Percentiles rank a stretch among this genome's conserved stretches.
Evolutionary conservation across 2,113 vertebrate genomes (phyloP).

Genomic region (Sapayoa aenigma): DNA sequence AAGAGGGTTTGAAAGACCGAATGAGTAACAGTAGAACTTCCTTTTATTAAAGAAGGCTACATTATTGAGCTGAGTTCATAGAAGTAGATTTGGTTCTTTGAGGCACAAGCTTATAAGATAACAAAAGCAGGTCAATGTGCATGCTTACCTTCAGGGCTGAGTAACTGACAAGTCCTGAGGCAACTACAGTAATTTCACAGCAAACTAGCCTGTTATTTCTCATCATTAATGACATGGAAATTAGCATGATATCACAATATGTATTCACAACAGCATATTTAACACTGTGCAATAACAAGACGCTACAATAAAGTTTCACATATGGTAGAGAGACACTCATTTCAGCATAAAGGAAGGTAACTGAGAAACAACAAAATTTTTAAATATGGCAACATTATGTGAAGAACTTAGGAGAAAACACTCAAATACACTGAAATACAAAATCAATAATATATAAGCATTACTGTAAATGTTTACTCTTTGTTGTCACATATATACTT

Average conservation of each 20-base stretch:
- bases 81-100: not conserved
- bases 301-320: not conserved
- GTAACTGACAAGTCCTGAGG: not conserved
- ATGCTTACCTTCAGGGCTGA: not conserved
- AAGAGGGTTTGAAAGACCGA: not conserved
- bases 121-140: not conserved
- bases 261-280: not conserved
- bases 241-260: not conserved
- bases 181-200: not conserved
- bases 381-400: not conserved
- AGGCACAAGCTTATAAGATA: not conserved
- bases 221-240: not conserved
- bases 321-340: not conserved
- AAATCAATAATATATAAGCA: not conserved
- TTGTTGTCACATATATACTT: not conserved
- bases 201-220: not conserved
- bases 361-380: not conserved
- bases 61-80: not conserved
- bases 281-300: not conserved
- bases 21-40: not conserved
- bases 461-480: not conserved
- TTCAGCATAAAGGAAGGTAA: not conserved
- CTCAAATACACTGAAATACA: not conserved
- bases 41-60: not conserved
- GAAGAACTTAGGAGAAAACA: not conserved